phyloP scores from a whole-genome alignment of 2,888 invertebrate species.

The Plebejus anna region DNA sequence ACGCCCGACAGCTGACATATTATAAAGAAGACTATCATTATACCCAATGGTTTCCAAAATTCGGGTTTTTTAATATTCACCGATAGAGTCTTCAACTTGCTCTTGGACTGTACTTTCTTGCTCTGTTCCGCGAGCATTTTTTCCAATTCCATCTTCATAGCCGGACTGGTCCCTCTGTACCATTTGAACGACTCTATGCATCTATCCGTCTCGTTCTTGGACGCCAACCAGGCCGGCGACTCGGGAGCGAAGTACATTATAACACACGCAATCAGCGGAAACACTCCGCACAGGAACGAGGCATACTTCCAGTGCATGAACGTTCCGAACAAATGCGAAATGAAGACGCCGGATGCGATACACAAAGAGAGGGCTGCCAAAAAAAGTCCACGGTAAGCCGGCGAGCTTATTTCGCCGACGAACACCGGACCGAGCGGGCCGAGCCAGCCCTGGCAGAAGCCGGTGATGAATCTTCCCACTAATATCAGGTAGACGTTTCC shows the following conservation, averaged over 20 bases:
- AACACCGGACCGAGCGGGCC: slow-evolving; percentile 80
- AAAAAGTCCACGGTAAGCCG: slow-evolving; percentile 81
- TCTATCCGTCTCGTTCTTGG: slow-evolving; percentile 77
- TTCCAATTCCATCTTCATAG: slow-evolving; percentile 71
- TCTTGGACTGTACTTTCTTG: slow-evolving; percentile 52
- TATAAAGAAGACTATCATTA: slow-evolving; percentile 82
- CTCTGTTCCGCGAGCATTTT: slow-evolving; percentile 67
- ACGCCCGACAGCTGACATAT: slow-evolving; percentile 85
- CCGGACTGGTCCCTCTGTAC: slow-evolving; percentile 77
- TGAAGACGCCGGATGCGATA: slow-evolving; percentile 82
- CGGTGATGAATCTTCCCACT: slow-evolving; percentile 78
- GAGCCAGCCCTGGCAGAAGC: slow-evolving; percentile 79
- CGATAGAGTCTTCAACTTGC: slow-evolving; percentile 57
- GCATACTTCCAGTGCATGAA: slow-evolving; percentile 81
- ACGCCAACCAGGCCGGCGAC: slow-evolving; percentile 84
- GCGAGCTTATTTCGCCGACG: slow-evolving; percentile 81
- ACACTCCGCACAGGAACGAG: slow-evolving; percentile 75
- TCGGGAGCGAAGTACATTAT: slow-evolving; percentile 82
- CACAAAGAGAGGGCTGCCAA: slow-evolving; percentile 81
- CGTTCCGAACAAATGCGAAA: slow-evolving; percentile 83
- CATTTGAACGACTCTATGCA: slow-evolving; percentile 81
- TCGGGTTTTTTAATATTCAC: slow-evolving; percentile 72
- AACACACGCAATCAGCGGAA: slow-evolving; percentile 74
- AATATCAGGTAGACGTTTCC: slow-evolving; percentile 67
- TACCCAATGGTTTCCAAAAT: slow-evolving; percentile 81